phyloP scores from a whole-genome alignment of 2,797 vertebrate genomes.

The Rhadinocentrus ornatus region DNA sequence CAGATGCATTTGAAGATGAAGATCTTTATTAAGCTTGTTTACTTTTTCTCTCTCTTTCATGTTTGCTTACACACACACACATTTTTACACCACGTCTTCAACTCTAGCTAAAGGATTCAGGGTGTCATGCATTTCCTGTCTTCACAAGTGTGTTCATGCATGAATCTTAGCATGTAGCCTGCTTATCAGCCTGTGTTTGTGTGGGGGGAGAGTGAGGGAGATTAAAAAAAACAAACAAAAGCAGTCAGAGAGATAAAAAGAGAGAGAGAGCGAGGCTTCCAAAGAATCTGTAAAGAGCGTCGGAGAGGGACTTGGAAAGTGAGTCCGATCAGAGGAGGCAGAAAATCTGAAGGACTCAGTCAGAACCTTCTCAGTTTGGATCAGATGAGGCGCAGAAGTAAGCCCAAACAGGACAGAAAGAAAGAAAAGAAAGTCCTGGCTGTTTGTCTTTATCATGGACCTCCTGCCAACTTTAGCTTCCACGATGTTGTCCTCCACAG shows the following conservation, averaged over 20 bases:
- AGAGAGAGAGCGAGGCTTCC: neutral
- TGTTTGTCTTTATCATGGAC: constrained; percentile 39
- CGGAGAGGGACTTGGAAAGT: constrained; percentile 1
- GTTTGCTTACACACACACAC: neutral
- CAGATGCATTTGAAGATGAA: constrained; percentile 55
- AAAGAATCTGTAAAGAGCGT: neutral
- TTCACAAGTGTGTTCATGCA: constrained; percentile 1
- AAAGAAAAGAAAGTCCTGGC: neutral
- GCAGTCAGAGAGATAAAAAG: constrained; percentile 7
- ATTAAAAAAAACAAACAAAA: constrained; percentile 38
- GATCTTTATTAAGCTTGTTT: constrained; percentile 46
- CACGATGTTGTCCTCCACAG: constrained; percentile 41
- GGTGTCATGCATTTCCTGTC: constrained; percentile 43
- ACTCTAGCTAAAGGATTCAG: constrained; percentile 8
- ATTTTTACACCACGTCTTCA: constrained; percentile 6
- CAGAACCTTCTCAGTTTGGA: constrained; percentile 1
- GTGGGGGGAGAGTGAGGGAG: constrained; percentile 16
- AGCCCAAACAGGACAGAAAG: constrained; percentile 7
- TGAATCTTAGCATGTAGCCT: neutral
- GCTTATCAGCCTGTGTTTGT: constrained; percentile 42
- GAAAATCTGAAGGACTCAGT: constrained; percentile 2
- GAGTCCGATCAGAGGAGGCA: constrained; percentile 22
- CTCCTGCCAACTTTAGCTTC: constrained; percentile 36
- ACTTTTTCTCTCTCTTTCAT: constrained; percentile 10
- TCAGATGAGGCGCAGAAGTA: constrained; percentile 19